phyloP scores from a whole-genome alignment of 2,797 vertebrate species.

The Melanotaenia trifasciata region DNA sequence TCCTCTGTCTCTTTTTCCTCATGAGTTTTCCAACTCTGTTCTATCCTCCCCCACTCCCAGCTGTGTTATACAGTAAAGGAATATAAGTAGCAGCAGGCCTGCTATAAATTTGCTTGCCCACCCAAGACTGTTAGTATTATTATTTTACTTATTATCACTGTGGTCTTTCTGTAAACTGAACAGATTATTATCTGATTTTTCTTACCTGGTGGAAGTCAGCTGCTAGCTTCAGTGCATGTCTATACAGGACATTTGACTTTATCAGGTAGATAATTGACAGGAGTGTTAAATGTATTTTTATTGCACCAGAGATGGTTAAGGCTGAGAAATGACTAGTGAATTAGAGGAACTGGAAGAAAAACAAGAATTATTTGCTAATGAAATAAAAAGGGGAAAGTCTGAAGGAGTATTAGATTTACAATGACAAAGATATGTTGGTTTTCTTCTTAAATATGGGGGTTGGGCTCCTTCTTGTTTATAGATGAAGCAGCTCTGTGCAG shows the following conservation, averaged over 20 bases:
- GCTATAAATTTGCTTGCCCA: conserved; percentile 82
- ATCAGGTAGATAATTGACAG: conserved; percentile 19
- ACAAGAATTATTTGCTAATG: conserved; percentile 7
- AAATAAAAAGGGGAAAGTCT: conserved; percentile 17
- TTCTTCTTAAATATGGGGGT: conserved; percentile 57
- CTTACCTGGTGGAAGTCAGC: conserved; percentile 38
- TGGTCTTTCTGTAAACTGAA: conserved; percentile 71
- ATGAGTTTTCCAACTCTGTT: conserved; percentile 60
- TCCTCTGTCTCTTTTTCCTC: conserved; percentile 49
- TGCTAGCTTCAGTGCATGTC: conserved; percentile 7
- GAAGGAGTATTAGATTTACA: conserved; percentile 50
- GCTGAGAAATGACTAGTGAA: conserved; percentile 1
- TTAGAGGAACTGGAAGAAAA: conserved; percentile 4
- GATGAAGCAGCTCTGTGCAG: conserved; percentile 51
- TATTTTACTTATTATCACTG: conserved; percentile 81
- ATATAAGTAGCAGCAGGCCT: conserved; percentile 74
- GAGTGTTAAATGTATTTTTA: conserved; percentile 11
- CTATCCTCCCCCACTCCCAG: conserved; percentile 69
- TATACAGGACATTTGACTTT: conserved; percentile 21
- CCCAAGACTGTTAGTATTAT: conserved; percentile 83
- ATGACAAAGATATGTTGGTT: conserved; percentile 51
- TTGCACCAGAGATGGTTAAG: neutral
- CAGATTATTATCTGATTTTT: conserved; percentile 77
- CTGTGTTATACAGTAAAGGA: conserved; percentile 73
- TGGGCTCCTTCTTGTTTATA: conserved; percentile 75